phyloP scores from a whole-genome alignment of 2,888 invertebrate genomes.

The Catotricha subobsoleta region DNA sequence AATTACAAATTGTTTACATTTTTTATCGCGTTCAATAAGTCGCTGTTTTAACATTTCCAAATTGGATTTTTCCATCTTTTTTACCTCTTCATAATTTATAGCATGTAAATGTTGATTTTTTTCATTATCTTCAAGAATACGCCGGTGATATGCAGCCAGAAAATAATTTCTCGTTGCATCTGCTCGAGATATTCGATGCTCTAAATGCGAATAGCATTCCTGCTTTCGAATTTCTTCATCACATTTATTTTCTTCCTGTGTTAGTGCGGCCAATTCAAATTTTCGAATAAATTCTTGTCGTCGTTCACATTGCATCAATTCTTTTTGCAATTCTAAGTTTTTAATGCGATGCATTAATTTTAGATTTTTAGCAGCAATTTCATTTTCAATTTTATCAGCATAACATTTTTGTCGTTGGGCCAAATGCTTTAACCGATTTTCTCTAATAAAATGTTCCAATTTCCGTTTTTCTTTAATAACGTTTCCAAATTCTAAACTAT shows the following conservation, averaged over 20 bases:
- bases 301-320: slow-evolving; percentile 20
- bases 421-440: background rate
- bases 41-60: slow-evolving; percentile 20
- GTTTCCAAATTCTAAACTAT: slow-evolving; percentile 24
- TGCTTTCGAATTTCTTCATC: slow-evolving; percentile 23
- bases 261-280: slow-evolving; percentile 20
- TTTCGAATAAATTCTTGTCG: slow-evolving; percentile 23
- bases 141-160: slow-evolving; percentile 21
- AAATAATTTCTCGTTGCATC: slow-evolving; percentile 20
- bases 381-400: slow-evolving; percentile 19
- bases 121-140: slow-evolving; percentile 24
- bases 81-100: slow-evolving; percentile 24
- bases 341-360: slow-evolving; percentile 21
- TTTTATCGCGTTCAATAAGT: slow-evolving; percentile 21
- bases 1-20: slow-evolving; percentile 22
- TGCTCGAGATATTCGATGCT: slow-evolving; percentile 23
- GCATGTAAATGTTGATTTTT: slow-evolving; percentile 25
- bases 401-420: slow-evolving; percentile 13
- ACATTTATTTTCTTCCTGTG: slow-evolving; percentile 23
- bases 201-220: slow-evolving; percentile 21
- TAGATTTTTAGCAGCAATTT: slow-evolving; percentile 22
- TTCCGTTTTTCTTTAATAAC: slow-evolving; percentile 24
- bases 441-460: slow-evolving; percentile 16
- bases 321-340: slow-evolving; percentile 20
- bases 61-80: slow-evolving; percentile 19